Evolutionary conservation across 2,113 vertebrate species (phyloP), one percentile per base, ranked within the genome.

Genomic region (Cebus imitator): DNA sequence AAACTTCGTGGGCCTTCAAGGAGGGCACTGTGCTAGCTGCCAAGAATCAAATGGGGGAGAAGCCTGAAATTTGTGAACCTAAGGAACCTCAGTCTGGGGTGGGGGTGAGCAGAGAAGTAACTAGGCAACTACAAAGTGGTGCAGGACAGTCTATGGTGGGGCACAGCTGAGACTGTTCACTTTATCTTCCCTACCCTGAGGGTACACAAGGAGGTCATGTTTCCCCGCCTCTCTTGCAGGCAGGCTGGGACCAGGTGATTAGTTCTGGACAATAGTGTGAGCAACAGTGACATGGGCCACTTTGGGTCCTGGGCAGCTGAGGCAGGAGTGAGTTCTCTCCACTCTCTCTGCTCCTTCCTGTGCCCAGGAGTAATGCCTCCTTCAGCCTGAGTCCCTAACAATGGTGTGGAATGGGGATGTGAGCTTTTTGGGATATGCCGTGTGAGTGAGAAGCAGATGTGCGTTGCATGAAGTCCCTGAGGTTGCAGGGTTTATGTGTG

Each of bases 51-150:
- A 32, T 0, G 32, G 17, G 3, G 27, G 52, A 21, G 11, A 14
- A 35, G 25, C 6, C 18, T 30, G 14, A 50, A 37, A 30, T 45
- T 30, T 3, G 3, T 48, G 17, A 30, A 17, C 57, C 27, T 17
- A 16, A 68, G 37, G 48, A 55, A 40, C 45, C 57, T 45, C 45
- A 4, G 37, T 6, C 23, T 0, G 0, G 3, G 45, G 25, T 25
- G 14, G 55, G 8, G 58, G 3, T 25, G 55, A 57, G 18, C 21
- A 14, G 45, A 68, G 23, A 78, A 27, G 27, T 17, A 10, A 66
- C 9, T 3, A 40, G 82, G 37, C 48, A 14, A 37, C 8, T 61
- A 30, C 0, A 8, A 1, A 2, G n/a, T 27, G 82, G 3, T 0
- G 21, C 17, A 35, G 55, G 20, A 43, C 27, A 4, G 14, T 35